A percentile compares a stretch with the other conserved stretches of the same genome.
These are phyloP conservation scores for Zapus hudsonius DNA, from an alignment of 2,113 vertebrate species.

Conservation along the genomic window DNA sequence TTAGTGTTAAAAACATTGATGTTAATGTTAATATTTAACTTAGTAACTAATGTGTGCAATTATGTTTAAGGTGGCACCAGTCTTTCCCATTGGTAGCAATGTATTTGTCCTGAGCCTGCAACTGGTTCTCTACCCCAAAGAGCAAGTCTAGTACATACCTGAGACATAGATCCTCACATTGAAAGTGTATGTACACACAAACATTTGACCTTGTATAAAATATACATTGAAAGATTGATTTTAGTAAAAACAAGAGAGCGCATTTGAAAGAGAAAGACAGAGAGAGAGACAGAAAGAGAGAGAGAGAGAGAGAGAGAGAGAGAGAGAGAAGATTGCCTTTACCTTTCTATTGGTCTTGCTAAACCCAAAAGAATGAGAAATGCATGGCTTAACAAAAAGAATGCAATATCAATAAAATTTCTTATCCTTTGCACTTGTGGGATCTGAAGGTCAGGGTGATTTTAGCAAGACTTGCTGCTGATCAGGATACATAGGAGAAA, in stretches of 20 bases:
- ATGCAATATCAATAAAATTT: conserved; percentile 48
- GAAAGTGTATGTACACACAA: background rate
- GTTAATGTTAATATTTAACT: background rate
- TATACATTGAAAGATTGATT: background rate
- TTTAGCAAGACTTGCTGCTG: conserved; percentile 42
- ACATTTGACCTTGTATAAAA: background rate
- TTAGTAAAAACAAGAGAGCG: conserved; percentile 6
- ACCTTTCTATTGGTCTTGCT: conserved; percentile 7
- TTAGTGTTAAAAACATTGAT: background rate
- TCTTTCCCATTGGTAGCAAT: background rate
- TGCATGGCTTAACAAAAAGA: conserved; percentile 55
- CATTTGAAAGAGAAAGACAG: background rate
- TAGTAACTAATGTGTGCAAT: background rate
- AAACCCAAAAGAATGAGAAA: conserved; percentile 43
- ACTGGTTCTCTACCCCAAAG: background rate
- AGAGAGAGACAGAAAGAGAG: background rate
- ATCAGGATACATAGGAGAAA: background rate
- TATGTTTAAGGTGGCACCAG: background rate
- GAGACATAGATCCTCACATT: background rate
- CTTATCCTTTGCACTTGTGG: conserved; percentile 11
- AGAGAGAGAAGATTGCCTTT: background rate
- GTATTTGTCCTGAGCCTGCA: no score
- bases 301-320: background rate
- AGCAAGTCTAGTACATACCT: background rate
- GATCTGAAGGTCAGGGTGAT: conserved; percentile 55